Evolutionary conservation across 1,140 invertebrate species (phyloP).

Genomic region (Ostrea edulis): DNA sequence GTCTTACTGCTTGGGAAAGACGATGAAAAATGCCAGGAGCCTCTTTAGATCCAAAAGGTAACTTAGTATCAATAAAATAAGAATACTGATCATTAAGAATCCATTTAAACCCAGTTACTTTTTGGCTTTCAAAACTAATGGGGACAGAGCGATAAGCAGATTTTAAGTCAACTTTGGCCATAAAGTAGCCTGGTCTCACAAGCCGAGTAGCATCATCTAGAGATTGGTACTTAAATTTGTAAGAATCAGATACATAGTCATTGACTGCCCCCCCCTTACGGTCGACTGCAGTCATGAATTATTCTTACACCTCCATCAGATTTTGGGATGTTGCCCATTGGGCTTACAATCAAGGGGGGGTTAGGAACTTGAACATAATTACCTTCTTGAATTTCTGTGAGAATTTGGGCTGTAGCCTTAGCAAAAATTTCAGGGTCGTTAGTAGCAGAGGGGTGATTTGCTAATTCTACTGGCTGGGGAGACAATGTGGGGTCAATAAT

Average conservation of each 20-base stretch:
- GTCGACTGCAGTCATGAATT: conserved; percentile 49
- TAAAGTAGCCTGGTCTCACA: conserved; percentile 2
- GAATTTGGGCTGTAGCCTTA: conserved; percentile 22
- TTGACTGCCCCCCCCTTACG: conserved; percentile 38
- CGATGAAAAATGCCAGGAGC: conserved; percentile 39
- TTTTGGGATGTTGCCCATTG: conserved; percentile 42
- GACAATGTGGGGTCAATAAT: background rate
- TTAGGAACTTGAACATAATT: conserved; percentile 12
- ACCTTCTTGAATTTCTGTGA: conserved; percentile 34
- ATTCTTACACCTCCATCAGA: conserved; percentile 41
- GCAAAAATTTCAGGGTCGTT: background rate
- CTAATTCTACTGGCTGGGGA: background rate
- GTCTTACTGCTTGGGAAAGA: conserved; percentile 34
- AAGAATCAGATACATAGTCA: no score
- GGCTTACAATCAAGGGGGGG: conserved; percentile 42
- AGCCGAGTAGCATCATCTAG: background rate
- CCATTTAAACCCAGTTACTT: conserved; percentile 13
- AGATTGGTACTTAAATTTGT: no score
- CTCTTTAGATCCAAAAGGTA: conserved; percentile 30
- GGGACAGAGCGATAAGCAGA: conserved; percentile 49
- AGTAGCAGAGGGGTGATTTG: conserved; percentile 27
- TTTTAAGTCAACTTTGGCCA: conserved; percentile 50
- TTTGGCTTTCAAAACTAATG: conserved; percentile 25
- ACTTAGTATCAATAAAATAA: conserved; percentile 18
- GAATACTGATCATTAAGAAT: background rate